A percentile compares a stretch with the other conserved stretches of the same genome.
These are phyloP conservation scores for Takifugu rubripes DNA, from an alignment of 2,797 vertebrate species.

Conservation along the genomic window DNA sequence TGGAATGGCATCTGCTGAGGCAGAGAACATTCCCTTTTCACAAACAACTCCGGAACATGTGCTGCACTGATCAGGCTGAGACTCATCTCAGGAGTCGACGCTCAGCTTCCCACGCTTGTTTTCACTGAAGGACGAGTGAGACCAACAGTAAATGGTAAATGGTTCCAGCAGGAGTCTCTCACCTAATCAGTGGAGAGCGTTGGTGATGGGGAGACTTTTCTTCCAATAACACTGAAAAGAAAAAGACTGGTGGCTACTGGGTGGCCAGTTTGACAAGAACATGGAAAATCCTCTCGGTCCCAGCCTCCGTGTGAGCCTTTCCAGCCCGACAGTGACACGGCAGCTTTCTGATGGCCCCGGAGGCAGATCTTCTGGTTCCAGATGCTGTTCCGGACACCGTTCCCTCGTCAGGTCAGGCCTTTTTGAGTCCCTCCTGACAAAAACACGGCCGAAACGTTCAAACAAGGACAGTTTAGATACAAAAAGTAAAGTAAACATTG, in stretches of 20 bases:
- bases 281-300: no score
- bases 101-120: constrained; percentile 24
- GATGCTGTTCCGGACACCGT: no score
- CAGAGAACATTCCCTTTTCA: background rate
- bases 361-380: no score
- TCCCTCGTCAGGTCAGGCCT: no score
- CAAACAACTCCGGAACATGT: constrained; percentile 3
- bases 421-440: no score
- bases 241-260: background rate
- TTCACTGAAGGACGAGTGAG: constrained; percentile 7
- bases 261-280: no score
- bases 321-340: no score
- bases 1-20: background rate
- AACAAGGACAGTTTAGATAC: no score
- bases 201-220: background rate
- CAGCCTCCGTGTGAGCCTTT: no score
- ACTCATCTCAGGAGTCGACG: constrained; percentile 12
- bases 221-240: background rate
- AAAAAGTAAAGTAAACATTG: no score
- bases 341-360: no score
- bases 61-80: constrained; percentile 17
- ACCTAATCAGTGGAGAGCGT: background rate
- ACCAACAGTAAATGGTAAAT: constrained; percentile 1
- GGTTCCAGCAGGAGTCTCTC: constrained; percentile 4
- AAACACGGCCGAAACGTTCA: no score